A percentile compares a stretch with the other conserved stretches of the same genome.
phyloP scores from a whole-genome alignment of 2,113 vertebrate species.

The Ondatra zibethicus region DNA sequence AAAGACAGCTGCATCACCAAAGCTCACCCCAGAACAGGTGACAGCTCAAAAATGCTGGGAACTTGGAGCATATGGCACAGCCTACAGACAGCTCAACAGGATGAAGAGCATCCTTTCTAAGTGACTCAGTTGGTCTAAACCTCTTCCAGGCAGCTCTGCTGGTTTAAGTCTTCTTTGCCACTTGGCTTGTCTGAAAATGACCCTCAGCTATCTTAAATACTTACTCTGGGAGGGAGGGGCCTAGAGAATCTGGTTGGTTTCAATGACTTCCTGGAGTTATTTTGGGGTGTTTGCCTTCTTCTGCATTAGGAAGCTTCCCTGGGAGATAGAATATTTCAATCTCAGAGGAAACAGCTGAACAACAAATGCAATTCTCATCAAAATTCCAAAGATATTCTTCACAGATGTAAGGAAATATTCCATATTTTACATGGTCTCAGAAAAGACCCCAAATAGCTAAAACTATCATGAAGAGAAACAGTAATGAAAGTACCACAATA shows the following conservation, averaged over 20 bases:
- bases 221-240: not conserved
- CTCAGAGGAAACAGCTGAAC: not conserved
- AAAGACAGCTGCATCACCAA: not conserved
- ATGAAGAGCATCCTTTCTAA: not conserved
- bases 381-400: not conserved
- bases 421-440: not conserved
- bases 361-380: not conserved
- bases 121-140: not conserved
- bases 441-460: not conserved
- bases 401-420: not conserved
- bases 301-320: not conserved
- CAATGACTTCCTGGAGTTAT: not conserved
- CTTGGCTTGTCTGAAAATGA: not conserved
- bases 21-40: not conserved
- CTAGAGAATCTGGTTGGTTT: not conserved
- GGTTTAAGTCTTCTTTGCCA: not conserved
- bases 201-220: not conserved
- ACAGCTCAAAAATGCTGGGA: not conserved
- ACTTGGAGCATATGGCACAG: not conserved
- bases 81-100: not conserved
- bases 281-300: not conserved
- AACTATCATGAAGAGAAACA: not conserved
- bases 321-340: not conserved
- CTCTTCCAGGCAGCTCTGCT: not conserved
- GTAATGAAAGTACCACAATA: not conserved